Evolutionary conservation across 2,797 vertebrate genomes (phyloP).

Genomic region (Crenuchus spilurus): DNA sequence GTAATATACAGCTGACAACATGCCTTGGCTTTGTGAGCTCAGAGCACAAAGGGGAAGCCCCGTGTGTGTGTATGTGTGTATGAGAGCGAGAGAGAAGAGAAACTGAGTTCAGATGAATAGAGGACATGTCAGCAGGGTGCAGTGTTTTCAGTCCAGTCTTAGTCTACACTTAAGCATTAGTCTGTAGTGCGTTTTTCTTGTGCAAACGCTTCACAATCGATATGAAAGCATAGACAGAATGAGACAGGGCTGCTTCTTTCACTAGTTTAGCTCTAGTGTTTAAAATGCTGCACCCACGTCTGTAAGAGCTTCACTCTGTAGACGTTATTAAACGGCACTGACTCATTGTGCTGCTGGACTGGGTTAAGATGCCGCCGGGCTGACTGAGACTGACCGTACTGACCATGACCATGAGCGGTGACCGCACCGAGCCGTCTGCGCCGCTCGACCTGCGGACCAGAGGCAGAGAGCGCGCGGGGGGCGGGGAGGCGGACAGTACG

Average conservation of each 20-base stretch:
- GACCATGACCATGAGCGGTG: conserved; percentile 75
- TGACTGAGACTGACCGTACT: conserved; percentile 21
- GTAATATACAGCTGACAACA: not conserved
- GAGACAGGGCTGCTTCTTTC: not conserved
- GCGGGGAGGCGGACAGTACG: conserved; percentile 38
- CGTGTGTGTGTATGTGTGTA: conserved; percentile 13
- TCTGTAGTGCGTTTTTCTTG: conserved; percentile 16
- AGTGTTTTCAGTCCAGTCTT: conserved; percentile 12
- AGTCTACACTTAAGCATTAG: not conserved
- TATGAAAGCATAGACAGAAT: not conserved
- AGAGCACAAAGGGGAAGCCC: conserved; percentile 50
- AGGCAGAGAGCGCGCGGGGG: conserved; percentile 58
- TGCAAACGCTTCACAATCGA: conserved; percentile 22
- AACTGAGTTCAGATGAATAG: conserved; percentile 35
- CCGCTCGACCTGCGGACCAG: conserved; percentile 79
- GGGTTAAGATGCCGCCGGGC: conserved; percentile 37
- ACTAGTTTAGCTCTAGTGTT: not conserved
- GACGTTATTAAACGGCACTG: not conserved
- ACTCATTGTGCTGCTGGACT: not conserved
- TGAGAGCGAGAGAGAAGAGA: conserved; percentile 29
- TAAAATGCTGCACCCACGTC: too few species aligned
- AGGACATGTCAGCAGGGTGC: conserved; percentile 21
- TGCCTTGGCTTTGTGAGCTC: conserved; percentile 20
- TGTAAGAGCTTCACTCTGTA: not conserved
- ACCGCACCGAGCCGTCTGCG: conserved; percentile 61